A percentile compares a stretch with the other conserved stretches of the same genome.
phyloP scores from a whole-genome alignment of 1,140 invertebrate genomes.

The Chionoecetes opilio region DNA sequence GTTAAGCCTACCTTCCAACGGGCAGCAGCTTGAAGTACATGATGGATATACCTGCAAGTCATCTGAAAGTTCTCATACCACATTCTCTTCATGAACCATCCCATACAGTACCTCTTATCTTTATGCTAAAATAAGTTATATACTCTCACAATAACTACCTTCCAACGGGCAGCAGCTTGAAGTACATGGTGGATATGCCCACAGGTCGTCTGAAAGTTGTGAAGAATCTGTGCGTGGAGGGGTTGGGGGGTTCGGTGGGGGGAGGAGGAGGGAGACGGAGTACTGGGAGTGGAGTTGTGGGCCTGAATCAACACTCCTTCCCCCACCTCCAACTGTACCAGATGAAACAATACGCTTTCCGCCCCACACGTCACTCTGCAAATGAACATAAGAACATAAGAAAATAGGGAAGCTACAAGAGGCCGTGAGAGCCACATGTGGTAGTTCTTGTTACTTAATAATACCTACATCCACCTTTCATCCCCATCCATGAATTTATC shows the following conservation, averaged over 20 bases:
- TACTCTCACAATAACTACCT: slow-evolving; percentile 82
- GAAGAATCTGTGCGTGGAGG: slow-evolving; percentile 81
- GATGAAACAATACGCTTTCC: slow-evolving; percentile 83
- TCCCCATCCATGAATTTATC: too few species aligned
- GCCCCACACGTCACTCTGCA: slow-evolving; percentile 83
- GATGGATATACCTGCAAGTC: slow-evolving; percentile 83
- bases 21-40: slow-evolving; percentile 82
- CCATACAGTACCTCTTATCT: too few species aligned
- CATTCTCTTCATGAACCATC: too few species aligned
- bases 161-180: slow-evolving; percentile 81
- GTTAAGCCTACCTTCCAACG: slow-evolving; percentile 83
- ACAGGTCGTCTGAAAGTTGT: slow-evolving; percentile 83
- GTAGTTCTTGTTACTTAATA: too few species aligned
- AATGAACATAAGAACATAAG: too few species aligned
- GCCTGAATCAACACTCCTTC: slow-evolving; percentile 83
- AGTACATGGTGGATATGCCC: slow-evolving; percentile 83
- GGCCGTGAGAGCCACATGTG: too few species aligned
- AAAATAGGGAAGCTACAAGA: too few species aligned
- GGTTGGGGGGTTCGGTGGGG: slow-evolving; percentile 45
- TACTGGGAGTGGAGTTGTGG: slow-evolving; percentile 67
- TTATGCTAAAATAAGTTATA: too few species aligned
- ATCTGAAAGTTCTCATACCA: slow-evolving; percentile 83
- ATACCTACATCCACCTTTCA: too few species aligned
- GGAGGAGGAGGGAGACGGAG: slow-evolving; percentile 62
- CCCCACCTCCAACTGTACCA: slow-evolving; percentile 83